phyloP scores from a whole-genome alignment of 2,113 vertebrate species.

The Pycnonotus jocosus region DNA sequence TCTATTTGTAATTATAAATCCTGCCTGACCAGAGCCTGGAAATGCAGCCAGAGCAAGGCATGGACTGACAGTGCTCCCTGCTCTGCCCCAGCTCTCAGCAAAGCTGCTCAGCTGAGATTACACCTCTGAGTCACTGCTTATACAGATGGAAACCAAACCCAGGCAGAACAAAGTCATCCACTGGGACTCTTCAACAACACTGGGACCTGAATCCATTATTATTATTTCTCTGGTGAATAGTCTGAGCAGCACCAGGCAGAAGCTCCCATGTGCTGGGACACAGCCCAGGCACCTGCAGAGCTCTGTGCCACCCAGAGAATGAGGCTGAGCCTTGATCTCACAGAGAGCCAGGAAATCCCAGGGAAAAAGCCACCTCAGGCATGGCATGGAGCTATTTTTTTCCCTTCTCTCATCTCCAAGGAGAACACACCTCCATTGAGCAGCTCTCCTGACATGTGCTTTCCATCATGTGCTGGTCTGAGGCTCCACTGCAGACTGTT shows the following conservation, averaged over 20 bases:
- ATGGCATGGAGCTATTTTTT: background rate
- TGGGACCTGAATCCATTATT: background rate
- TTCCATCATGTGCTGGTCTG: background rate
- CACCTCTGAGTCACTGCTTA: background rate
- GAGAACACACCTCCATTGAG: background rate
- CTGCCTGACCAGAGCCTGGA: background rate
- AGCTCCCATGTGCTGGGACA: background rate
- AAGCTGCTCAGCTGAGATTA: background rate
- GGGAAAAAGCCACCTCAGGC: background rate
- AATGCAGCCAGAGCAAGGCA: background rate
- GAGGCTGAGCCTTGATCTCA: background rate
- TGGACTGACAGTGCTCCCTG: background rate
- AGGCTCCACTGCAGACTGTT: slow-evolving; percentile 34
- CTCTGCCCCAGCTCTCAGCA: background rate
- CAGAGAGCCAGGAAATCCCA: background rate
- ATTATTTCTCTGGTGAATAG: background rate
- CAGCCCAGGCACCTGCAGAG: background rate
- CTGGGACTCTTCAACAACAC: background rate
- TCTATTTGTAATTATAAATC: rapidly evolving
- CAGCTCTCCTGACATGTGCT: background rate
- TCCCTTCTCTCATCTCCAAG: background rate
- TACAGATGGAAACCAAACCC: background rate
- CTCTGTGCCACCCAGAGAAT: background rate
- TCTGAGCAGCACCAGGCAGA: background rate
- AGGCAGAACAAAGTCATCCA: background rate